Evolutionary conservation across 2,113 vertebrate species (phyloP), one percentile per base, ranked within the genome.

Genomic region (Rafetus swinhoei): DNA sequence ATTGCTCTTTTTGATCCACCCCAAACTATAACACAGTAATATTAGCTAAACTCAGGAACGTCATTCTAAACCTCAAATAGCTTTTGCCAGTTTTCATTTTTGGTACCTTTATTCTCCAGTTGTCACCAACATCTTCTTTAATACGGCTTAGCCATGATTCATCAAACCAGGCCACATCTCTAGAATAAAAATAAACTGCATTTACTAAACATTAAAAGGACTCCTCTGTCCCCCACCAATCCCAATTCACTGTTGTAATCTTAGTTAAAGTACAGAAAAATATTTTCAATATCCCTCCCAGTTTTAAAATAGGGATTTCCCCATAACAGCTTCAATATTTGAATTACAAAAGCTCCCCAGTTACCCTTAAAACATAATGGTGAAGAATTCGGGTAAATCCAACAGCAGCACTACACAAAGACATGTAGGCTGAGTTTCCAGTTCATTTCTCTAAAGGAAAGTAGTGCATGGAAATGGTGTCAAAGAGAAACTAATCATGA

Each of bases 51-150:
- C 15, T 65, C 74, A 72, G 29, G 45, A 88, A n/a, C 90, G 60
- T 57, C 62, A 84, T 0, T 0, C 60, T 9, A 56, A 3, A 27
- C 60, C 88, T 19, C 59, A 93, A 6, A 85, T 2, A 11, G 32
- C 1, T 15, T 79, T 11, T 14, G 39, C 25, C 32, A 12, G 25
- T 32, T 84, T 56, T 55, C 74, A 29, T 53, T 89, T 74, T 84
- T 29, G 82, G 91, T 98, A 99, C 99, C 99, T 99, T 99, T 97
- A 99, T 98, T 97, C 99, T 99, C 98, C 99, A 98, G 97, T 99
- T 99, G 95, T 99, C 99, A 85, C 98, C 98, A 86, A 99, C 98
- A 94, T 99, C 99, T 53, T 98, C 98, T 98, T 99, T 99, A 98
- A 99, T 99, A 59, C 99, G 99, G 92, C 94, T 96, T 82, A 99